Evolutionary conservation across 1,140 invertebrate genomes (phyloP).

Genomic region (Leptestheria dahalacensis): DNA sequence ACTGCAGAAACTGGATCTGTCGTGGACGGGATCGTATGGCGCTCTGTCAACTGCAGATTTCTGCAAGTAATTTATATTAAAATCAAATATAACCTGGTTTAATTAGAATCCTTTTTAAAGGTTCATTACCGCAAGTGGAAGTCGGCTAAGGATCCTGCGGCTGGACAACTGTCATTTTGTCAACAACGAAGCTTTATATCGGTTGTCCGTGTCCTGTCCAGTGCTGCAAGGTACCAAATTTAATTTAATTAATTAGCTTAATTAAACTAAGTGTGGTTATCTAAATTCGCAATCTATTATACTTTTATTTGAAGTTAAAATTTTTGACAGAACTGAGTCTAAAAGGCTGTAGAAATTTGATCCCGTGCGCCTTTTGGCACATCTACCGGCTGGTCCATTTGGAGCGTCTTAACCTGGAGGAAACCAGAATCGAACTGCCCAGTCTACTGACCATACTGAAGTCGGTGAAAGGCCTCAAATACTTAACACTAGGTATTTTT

Average conservation of each 20-base stretch:
- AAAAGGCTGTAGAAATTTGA: not conserved
- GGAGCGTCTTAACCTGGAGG: not conserved
- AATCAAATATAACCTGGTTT: constrained; percentile 6
- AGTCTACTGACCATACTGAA: not conserved
- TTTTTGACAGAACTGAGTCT: not conserved
- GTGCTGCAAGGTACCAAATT: constrained; percentile 60
- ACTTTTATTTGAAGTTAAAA: not conserved
- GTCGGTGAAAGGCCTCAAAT: not conserved
- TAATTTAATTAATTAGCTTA: too few species aligned
- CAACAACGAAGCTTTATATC: constrained; percentile 41
- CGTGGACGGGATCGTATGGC: constrained; percentile 68
- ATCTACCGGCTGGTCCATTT: not conserved
- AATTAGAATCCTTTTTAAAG: constrained; percentile 27
- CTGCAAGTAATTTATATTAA: constrained; percentile 31
- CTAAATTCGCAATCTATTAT: not conserved
- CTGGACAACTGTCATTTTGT: constrained; percentile 61
- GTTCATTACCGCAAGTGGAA: constrained; percentile 48
- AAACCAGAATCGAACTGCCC: not conserved
- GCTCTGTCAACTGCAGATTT: constrained; percentile 40
- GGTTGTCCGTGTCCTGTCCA: constrained; percentile 43
- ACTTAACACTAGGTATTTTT: constrained; percentile 6
- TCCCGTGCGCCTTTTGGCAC: not conserved
- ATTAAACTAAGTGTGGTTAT: not conserved
- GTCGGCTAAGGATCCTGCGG: constrained; percentile 47
- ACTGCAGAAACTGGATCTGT: constrained; percentile 61